Conservation (phyloP, 2,888 invertebrate species). For the Bedellia somnulentella region DNA sequence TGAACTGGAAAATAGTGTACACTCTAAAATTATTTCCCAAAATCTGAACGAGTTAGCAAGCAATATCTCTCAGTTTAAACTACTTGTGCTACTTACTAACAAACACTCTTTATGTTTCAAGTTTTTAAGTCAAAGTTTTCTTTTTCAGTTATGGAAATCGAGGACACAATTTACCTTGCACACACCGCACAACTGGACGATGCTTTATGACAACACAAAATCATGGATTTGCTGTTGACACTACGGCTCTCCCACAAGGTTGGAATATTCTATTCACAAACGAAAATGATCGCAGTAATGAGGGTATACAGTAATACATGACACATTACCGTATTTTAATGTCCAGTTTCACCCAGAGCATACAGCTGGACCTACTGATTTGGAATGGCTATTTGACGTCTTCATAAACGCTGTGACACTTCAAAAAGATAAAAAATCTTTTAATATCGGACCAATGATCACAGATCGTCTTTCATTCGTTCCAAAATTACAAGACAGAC, state of each 20-base stretch:
- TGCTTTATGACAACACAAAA: conserved; percentile 99
- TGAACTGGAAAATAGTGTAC: no score
- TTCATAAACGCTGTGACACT: conserved; percentile 74
- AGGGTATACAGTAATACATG: conserved; percentile 94
- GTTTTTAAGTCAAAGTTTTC: no score
- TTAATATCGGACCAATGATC: conserved; percentile 50
- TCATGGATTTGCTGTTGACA: conserved; percentile 93
- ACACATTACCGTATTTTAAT: conserved; percentile 84
- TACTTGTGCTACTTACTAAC: no score
- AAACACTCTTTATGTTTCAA: no score
- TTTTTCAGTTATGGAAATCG: conserved; percentile 89
- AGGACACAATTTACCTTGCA: conserved; percentile 97
- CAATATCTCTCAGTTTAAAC: background rate
- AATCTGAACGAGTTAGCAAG: background rate
- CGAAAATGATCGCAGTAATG: conserved; percentile 95
- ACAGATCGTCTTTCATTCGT: conserved; percentile 48
- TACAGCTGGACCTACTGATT: conserved; percentile 92
- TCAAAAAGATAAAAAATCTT: conserved; percentile 32
- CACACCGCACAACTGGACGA: conserved; percentile 80
- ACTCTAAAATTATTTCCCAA: no score
- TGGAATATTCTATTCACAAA: conserved; percentile 94
- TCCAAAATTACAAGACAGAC: conserved; percentile 37
- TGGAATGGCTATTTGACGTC: conserved; percentile 93
- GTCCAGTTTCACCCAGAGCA: conserved; percentile 99
- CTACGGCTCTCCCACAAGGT: conserved; percentile 66